Evolutionary conservation across 2,888 invertebrate species (phyloP).

Genomic region (Eupithecia insigniata): DNA sequence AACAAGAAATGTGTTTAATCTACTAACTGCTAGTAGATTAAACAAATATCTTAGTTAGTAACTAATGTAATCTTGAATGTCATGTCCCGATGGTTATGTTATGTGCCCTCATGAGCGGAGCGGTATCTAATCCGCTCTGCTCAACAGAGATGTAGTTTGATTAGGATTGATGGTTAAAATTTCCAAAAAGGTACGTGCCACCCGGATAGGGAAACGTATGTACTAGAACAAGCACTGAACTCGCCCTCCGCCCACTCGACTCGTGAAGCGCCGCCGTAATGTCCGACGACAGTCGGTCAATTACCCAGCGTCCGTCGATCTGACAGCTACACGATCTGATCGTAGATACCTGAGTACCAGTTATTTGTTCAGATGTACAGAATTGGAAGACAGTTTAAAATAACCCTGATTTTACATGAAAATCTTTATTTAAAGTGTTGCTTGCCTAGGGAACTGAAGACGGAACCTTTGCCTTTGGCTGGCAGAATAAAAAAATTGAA

Average conservation of each 20-base stretch:
- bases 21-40: too few relatives aligned
- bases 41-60: too few relatives aligned
- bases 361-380: neutral
- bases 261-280: neutral
- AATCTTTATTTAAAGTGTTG: neutral
- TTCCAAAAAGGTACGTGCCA: neutral
- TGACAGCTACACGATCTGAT: conserved; percentile 2
- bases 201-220: too few relatives aligned
- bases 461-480: neutral
- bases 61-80: too few relatives aligned
- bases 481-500: neutral
- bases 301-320: neutral
- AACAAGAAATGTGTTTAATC: too few relatives aligned
- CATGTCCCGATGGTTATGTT: too few relatives aligned
- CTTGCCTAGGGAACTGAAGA: neutral
- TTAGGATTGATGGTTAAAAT: neutral
- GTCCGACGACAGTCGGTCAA: neutral
- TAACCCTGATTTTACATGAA: neutral
- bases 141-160: too few relatives aligned
- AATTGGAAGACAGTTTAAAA: neutral
- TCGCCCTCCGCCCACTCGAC: neutral
- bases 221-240: neutral
- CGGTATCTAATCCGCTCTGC: too few relatives aligned
- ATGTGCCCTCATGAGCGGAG: too few relatives aligned
- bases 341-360: neutral